Conservation (phyloP, 2,888 invertebrate species). For the Tortricodes alternella region DNA sequence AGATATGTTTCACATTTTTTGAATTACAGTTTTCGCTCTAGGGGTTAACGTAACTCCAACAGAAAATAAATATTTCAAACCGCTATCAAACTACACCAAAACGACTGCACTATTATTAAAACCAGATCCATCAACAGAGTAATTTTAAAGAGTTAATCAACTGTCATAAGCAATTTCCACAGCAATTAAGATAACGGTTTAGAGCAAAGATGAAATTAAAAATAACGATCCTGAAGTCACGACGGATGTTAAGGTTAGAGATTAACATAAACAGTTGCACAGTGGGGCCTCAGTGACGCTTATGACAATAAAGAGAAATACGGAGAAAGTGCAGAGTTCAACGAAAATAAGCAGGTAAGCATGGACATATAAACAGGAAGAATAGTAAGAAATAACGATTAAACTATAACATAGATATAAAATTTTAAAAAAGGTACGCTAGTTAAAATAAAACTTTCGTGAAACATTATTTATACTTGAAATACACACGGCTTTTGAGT, state of each 20-base stretch:
- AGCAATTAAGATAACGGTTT: constrained; percentile 49
- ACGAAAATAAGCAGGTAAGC: neutral
- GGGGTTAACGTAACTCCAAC: too few relatives aligned
- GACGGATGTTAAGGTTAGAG: constrained; percentile 45
- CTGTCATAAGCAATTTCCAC: constrained; percentile 37
- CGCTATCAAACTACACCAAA: neutral
- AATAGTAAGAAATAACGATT: neutral
- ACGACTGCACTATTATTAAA: neutral
- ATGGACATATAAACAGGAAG: neutral
- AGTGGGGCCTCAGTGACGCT: constrained; percentile 24
- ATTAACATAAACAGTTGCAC: constrained; percentile 42
- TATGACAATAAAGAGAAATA: constrained; percentile 31
- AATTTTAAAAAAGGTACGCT: too few relatives aligned
- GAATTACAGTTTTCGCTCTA: too few relatives aligned
- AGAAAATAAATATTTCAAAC: neutral
- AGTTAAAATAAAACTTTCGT: too few relatives aligned
- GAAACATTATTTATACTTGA: too few relatives aligned
- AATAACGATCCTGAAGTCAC: constrained; percentile 38
- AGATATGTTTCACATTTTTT: too few relatives aligned
- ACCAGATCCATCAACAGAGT: neutral
- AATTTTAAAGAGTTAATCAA: neutral
- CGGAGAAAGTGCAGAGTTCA: constrained; percentile 34
- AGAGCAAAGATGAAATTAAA: constrained; percentile 38
- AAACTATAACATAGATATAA: too few relatives aligned
- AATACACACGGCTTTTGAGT: too few relatives aligned